Percentiles rank a stretch among this genome's conserved stretches.
phyloP scores from a whole-genome alignment of 1,140 invertebrate genomes.

The Aethina tumida region DNA sequence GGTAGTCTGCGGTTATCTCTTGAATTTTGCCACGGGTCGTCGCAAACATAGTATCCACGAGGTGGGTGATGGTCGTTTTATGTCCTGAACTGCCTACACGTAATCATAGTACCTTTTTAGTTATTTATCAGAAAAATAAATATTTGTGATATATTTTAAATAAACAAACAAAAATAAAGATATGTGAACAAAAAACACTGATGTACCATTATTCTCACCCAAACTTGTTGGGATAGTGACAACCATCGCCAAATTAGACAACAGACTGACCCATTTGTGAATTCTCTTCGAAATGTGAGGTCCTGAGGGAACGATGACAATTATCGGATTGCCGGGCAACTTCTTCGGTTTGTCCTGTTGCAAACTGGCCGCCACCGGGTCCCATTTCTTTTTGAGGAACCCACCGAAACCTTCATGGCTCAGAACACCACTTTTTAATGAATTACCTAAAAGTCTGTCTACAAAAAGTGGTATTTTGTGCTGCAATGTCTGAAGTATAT shows the following conservation, averaged over 20 bases:
- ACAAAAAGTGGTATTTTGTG: slow-evolving; percentile 66
- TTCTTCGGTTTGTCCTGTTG: slow-evolving; percentile 43
- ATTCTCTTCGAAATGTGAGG: slow-evolving; percentile 47
- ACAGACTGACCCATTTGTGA: slow-evolving; percentile 59
- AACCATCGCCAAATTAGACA: slow-evolving; percentile 59
- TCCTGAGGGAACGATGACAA: slow-evolving; percentile 56
- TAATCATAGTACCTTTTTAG: too few species aligned
- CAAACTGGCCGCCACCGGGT: slow-evolving; percentile 45
- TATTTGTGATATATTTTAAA: too few species aligned
- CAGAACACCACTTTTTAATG: slow-evolving; percentile 35
- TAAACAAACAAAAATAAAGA: background rate
- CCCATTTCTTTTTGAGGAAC: slow-evolving; percentile 67
- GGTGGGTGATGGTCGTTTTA: slow-evolving; percentile 44
- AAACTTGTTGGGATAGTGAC: slow-evolving; percentile 50
- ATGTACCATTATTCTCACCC: slow-evolving; percentile 19
- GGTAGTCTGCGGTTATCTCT: slow-evolving; percentile 56
- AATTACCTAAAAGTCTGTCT: slow-evolving; percentile 59
- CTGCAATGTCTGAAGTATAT: slow-evolving; percentile 67
- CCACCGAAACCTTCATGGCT: slow-evolving; percentile 46
- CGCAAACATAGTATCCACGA: slow-evolving; percentile 60
- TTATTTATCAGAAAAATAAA: too few species aligned
- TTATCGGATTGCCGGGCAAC: slow-evolving; percentile 60
- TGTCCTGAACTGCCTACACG: slow-evolving; percentile 34
- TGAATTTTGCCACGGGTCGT: slow-evolving; percentile 58
- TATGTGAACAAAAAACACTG: background rate